Evolutionary conservation across 2,113 vertebrate genomes (phyloP).

Genomic region (Excalfactoria chinensis): DNA sequence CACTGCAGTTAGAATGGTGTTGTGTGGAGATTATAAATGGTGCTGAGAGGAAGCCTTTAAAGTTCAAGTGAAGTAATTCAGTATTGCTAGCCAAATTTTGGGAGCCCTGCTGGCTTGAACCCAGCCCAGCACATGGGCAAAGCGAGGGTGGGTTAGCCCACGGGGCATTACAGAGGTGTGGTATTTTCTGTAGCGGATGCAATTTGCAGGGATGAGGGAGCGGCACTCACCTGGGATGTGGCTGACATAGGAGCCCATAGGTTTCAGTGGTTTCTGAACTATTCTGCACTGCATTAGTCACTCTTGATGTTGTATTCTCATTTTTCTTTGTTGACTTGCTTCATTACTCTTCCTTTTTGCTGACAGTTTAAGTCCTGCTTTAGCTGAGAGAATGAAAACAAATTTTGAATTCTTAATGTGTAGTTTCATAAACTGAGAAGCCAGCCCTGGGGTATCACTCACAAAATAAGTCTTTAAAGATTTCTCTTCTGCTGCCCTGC

Average conservation of each 20-base stretch:
- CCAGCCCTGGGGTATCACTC: not conserved
- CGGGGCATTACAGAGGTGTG: not conserved
- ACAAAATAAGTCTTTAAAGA: not conserved
- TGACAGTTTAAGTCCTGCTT: not conserved
- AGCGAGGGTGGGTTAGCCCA: not conserved
- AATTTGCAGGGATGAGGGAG: not conserved
- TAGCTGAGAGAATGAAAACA: constrained; percentile 3
- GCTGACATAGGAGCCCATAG: not conserved
- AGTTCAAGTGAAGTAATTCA: not conserved
- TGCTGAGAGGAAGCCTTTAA: not conserved
- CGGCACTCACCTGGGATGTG: accelerated
- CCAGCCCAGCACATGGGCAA: not conserved
- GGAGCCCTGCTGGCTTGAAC: not conserved
- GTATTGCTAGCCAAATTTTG: not conserved
- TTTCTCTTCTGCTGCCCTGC: not conserved
- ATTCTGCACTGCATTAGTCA: not conserved
- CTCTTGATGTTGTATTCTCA: not conserved
- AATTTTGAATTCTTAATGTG: not conserved
- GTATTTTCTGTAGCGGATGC: not conserved
- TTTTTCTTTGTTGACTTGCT: not conserved
- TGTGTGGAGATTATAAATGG: not conserved
- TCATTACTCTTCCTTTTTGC: not conserved
- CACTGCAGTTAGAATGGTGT: not conserved
- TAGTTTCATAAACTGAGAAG: not conserved
- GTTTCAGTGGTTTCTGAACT: not conserved